Base-by-base conservation (phyloP, 2,888 invertebrate species). In the Epistrophe eligans region DNA sequence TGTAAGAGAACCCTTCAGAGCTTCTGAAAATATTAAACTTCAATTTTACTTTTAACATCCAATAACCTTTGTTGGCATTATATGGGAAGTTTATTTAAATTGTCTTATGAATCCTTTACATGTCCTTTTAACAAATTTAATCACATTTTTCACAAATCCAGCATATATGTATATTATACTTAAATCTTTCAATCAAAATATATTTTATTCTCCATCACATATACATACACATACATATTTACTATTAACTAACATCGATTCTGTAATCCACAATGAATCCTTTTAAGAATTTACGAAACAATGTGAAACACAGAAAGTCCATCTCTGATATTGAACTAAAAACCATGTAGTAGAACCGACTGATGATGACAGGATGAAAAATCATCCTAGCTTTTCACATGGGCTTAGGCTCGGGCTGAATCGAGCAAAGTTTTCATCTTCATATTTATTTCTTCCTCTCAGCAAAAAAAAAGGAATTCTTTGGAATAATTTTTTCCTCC, bases 321-420 rank as follows among this genome's bases (percentile, higher is more conserved):
- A 66, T 67, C 52, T 55, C 52, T 13, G 35, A 43, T 77, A 77
- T 77, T 62, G 77, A 71, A 62, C 79, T 50, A 62, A 70, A 79
- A 79, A 72, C 72, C 66, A 73, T 72, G 57, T 79, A 48, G 72
- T 66, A 48, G 48, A 73, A 79, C 79, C 50, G 58, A 79, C 79
- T 79, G 79, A 72, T 73, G 66, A 79, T 79, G 73, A 79, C 72
- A 79, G 73, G 40, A 73, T 79, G 79, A 71, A 62, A 79, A 79
- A 79, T 79, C 79, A 71, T 79, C 71, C 60, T 32, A 70, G 50
- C 52, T 55, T 71, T 71, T 40, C 60, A 62, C 71, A 52, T 71
- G 8, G 28, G 11, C 15, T 55, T 15, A 67, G 77, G 35, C 32
- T 57, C 10, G 67, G 58, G 50, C 38, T 55, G 62, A 55, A 64